Evolutionary conservation across 2,113 vertebrate genomes (phyloP).

Genomic region (Okapia johnstoni): DNA sequence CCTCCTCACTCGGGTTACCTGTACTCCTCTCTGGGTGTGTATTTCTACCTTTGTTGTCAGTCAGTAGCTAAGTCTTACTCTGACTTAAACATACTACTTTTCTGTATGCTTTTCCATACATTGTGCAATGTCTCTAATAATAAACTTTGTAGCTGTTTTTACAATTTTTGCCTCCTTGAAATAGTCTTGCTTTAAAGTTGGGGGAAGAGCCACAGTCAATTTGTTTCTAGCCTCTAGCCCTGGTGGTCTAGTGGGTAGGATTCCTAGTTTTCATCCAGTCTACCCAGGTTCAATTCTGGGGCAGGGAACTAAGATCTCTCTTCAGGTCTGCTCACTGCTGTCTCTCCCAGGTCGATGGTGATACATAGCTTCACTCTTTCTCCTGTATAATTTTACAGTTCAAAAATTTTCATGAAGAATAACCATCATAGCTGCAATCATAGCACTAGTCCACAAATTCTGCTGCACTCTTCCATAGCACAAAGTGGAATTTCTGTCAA

Average conservation of each 20-base stretch:
- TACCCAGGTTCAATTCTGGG: background rate
- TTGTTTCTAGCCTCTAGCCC: background rate
- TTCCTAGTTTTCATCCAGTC: background rate
- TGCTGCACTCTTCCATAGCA: background rate
- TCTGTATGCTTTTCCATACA: background rate
- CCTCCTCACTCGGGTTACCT: background rate
- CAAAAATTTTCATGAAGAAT: background rate
- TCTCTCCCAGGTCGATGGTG: background rate
- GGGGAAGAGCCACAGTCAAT: background rate
- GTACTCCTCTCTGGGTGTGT: background rate
- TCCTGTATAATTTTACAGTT: background rate
- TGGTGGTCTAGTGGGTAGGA: background rate
- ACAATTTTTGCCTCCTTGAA: background rate
- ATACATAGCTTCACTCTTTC: background rate
- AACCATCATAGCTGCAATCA: background rate
- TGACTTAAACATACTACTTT: background rate
- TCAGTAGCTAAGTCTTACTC: background rate
- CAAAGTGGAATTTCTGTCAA: background rate
- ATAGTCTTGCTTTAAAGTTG: background rate
- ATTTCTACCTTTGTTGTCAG: background rate
- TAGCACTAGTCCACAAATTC: background rate
- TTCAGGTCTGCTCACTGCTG: background rate
- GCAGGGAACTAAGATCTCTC: background rate
- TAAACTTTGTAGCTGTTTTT: background rate
- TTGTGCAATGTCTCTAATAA: background rate